Evolutionary conservation across 2,797 vertebrate species (phyloP).

Genomic region (Eidolon dupreanum): DNA sequence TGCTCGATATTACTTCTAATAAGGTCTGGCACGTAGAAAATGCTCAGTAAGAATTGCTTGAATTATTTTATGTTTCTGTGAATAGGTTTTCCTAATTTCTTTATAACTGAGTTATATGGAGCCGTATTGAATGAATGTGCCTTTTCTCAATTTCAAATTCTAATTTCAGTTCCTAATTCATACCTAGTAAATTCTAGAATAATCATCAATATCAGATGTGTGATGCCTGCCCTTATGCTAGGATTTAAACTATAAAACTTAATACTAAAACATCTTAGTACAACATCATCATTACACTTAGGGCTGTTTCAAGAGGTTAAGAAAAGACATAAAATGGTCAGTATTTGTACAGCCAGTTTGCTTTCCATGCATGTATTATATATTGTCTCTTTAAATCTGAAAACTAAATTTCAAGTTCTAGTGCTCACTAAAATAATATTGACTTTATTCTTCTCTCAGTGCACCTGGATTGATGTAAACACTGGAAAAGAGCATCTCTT

Average conservation of each 20-base stretch:
- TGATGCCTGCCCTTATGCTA: not conserved
- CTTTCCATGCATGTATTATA: not conserved
- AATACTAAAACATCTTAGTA: not conserved
- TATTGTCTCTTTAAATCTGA: slow-evolving; percentile 53
- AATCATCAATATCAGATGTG: not conserved
- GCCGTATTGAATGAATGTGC: not conserved
- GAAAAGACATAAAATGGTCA: not conserved
- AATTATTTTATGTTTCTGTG: not conserved
- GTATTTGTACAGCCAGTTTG: not conserved
- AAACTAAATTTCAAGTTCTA: slow-evolving; percentile 45
- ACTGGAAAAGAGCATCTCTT: slow-evolving; percentile 36
- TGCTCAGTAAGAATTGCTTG: not conserved
- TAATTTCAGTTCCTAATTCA: not conserved
- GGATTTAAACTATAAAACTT: slow-evolving; percentile 17
- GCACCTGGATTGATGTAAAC: not conserved
- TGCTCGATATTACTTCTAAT: not conserved
- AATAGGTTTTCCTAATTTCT: not conserved
- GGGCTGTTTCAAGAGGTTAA: slow-evolving; percentile 4
- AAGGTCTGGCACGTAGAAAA: not conserved
- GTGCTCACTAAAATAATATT: slow-evolving; percentile 39
- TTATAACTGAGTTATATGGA: not conserved
- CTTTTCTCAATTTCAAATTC: slow-evolving; percentile 32
- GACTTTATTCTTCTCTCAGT: slow-evolving; percentile 21
- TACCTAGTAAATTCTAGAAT: not conserved
- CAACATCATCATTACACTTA: not conserved